Evolutionary conservation across 2,888 invertebrate genomes (phyloP), one percentile per base, ranked within the genome.

Genomic region (Scaptomyza polygonia): DNA sequence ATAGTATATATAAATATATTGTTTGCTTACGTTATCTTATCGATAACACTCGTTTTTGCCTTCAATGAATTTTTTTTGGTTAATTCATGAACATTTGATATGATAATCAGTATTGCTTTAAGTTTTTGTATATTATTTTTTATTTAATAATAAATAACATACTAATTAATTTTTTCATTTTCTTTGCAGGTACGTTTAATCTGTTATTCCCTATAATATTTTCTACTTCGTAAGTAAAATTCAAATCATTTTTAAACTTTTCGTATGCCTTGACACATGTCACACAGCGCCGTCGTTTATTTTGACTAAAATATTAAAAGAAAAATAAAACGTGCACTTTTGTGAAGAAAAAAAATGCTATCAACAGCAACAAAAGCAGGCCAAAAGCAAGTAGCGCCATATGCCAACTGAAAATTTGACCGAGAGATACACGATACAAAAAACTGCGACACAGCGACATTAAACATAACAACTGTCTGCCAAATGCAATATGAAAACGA

Each of bases 251-350:
- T 40, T 55, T 43, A 5, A 5, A 1, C 25, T 5, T 25, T 5
- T 0, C 4, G 25, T 25, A 5, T 25, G 25, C 25, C 16, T n/a
- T 27, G 34, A 4, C 25, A 5, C 29, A 30, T 73, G 68, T 68
- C 61, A 43, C 47, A 21, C 42, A 59, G 51, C 40, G 49, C 14
- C 51, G 43, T 49, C 36, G 62, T 59, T 76, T 67, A 55, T 69
- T 69, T 54, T 59, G 45, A 40, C 55, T 51, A 11, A 39, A 27
- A 44, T 53, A 51, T 1, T 12, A 40, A 51, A 61, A 18, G 44
- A 27, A 67, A 59, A 71, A 71, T 67, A 58, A 49, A 78, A 83
- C 88, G 88, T 83, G 88, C 88, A 79, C 36, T 85, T 83, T 83
- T 77, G 7, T 48, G 43, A 43, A 67, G 80, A 43, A 67, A 85